Base-by-base conservation (phyloP, 2,888 invertebrate species). In the Meghimatium bilineatum region DNA sequence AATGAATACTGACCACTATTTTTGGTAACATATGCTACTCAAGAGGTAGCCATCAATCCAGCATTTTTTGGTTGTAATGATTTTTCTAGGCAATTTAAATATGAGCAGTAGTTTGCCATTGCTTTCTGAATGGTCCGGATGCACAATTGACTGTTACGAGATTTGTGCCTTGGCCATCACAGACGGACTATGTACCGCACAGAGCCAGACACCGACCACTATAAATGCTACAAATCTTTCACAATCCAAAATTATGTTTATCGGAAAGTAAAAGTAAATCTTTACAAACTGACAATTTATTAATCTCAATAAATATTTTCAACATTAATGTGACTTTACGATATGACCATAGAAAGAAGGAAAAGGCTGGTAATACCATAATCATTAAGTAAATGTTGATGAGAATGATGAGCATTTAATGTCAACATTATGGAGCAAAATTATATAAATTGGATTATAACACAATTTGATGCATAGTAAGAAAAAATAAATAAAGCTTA, bases 391-490 rank as follows among this genome's bases (percentile, higher is more conserved):
- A 29, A 32, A 12, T 26, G n/a, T 29, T 71, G 71, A 52, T 10
- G 1, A 5, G 26, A 38, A 10, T 56, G 17, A 56, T 56, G 56
- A 56, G 17, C 56, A 56, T 36, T 66, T 66, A 34, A 82, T 76
- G 66, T 76, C n/a, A 52, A 52, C 76, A 76, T 82, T 75, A 76
- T 82, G 49, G 75, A 38, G 38, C n/a, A 29, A 74, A 72, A 80
- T 56, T 26, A 63, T 66, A 76, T 76, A 66, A 44, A 66, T 82
- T 34, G 23, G 49, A 66, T 67, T 66, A 72, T 32, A 82, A 76
- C 63, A 81, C 44, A 75, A 74, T n/a, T 75, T 75, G 29, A 76
- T 82, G 76, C 75, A 82, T 82, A 82, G 82, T 76, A 75, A 63
- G 75, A 75, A 77, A 63, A 72, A 2, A 56, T 36, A 69, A 67